Evolutionary conservation across 2,797 vertebrate species (phyloP).

Genomic region (Babyrousa celebensis): DNA sequence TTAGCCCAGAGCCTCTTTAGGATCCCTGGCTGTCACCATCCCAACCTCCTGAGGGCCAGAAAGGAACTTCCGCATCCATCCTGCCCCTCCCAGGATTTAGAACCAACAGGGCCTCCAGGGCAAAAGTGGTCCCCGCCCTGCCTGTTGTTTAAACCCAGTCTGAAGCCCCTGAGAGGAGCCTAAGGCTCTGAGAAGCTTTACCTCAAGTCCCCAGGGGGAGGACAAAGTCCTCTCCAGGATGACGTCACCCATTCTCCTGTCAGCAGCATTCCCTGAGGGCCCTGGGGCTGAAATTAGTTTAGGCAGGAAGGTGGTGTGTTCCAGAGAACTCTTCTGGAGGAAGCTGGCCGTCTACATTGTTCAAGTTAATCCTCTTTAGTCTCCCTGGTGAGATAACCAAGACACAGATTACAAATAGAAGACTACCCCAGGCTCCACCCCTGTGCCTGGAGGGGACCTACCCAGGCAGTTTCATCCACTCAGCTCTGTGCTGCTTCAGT

Average conservation of each 20-base stretch:
- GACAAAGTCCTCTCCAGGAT: not conserved
- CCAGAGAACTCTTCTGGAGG: not conserved
- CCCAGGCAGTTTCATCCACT: not conserved
- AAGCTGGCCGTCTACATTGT: not conserved
- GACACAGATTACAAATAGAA: not conserved
- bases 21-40: not conserved
- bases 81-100: not conserved
- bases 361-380: not conserved
- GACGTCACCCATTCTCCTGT: no score
- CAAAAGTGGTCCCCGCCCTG: accelerated
- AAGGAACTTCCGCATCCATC: not conserved
- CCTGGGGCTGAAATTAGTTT: not conserved
- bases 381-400: not conserved
- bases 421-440: not conserved
- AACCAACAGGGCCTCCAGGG: no score
- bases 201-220: not conserved
- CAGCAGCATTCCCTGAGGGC: no score
- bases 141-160: not conserved
- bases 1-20: not conserved
- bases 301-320: not conserved
- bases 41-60: no score
- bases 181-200: not conserved
- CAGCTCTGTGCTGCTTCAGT: not conserved
- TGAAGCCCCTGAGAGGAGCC: not conserved
- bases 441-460: not conserved